Evolutionary conservation across 2,888 invertebrate species (phyloP), one percentile per base, ranked within the genome.

Genomic region (Erpobdella octoculata): DNA sequence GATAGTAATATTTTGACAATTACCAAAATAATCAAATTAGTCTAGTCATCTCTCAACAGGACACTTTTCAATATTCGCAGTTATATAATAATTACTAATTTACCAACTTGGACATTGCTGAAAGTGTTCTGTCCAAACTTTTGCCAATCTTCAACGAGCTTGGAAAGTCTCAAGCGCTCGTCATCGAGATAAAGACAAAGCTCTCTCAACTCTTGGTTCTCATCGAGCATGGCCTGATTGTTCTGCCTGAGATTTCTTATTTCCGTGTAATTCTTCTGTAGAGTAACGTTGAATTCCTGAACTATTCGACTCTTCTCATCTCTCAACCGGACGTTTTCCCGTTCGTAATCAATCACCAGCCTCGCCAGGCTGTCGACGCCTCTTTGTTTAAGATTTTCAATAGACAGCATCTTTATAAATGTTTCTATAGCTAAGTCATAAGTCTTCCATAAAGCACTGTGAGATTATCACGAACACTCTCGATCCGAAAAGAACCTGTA

Each of bases 161-260:
- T 62, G 5, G 31, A n/a, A 28, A 62, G 35, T n/a, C 35, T n/a
- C 21, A 62, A 28, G n/a, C 62, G 28, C 12, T 62, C 62, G 35
- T 62, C 62, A 31, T 62, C 62, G 31, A 62, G 31, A 18, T 62
- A 62, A 6, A 62, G 31, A 35, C 62, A 62, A n/a, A 62, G n/a
- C 2, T 62, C 35, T 9, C 15, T 62, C 31, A 62, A 35, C n/a
- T 62, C 62, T 62, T 62, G 33, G 15, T 62, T 62, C 35, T 62
- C 62, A 62, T 33, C 62, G n/a, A 33, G 9, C 62, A 62, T 33
- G 1, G 9, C 31, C 18, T 62, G 31, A 62, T 62, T 62, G 31
- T 35, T 31, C n/a, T 62, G 62, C n/a, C 21, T 31, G 3, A 62
- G n/a, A 8, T 62, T 62, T 35, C 33, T 28, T 8, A 28, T 62